phyloP scores from a whole-genome alignment of 2,113 vertebrate genomes.

The Smithornis capensis region DNA sequence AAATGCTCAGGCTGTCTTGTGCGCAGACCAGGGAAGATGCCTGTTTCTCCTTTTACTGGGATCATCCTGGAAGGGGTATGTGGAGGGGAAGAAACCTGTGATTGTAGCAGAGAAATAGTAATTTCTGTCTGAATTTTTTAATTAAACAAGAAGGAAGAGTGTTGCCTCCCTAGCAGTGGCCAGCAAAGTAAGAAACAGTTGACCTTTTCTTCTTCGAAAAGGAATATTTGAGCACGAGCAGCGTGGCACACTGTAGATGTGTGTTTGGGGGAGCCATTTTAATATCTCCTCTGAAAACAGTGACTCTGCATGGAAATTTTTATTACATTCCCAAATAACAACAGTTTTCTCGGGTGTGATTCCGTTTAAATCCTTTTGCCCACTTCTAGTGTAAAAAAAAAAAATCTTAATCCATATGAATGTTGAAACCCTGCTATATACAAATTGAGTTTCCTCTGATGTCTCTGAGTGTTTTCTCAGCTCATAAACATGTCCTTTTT shows the following conservation, averaged over 20 bases:
- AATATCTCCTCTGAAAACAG: background rate
- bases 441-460: slow-evolving; percentile 26
- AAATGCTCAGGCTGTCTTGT: background rate
- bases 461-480: background rate
- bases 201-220: background rate
- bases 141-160: background rate
- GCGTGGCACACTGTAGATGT: background rate
- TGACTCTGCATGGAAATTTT: background rate
- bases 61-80: background rate
- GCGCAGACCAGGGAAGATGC: background rate
- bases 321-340: background rate
- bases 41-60: background rate
- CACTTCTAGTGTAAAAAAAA: background rate
- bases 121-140: background rate
- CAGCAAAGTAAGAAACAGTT: background rate
- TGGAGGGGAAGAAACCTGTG: background rate
- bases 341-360: slow-evolving; percentile 26
- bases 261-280: background rate
- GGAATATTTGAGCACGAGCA: background rate
- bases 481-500: background rate
- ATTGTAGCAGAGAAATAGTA: background rate
- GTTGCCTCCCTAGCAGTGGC: background rate
- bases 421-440: background rate
- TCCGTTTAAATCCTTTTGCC: slow-evolving; percentile 20
- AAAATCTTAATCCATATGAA: background rate